Evolutionary conservation across 2,797 vertebrate species (phyloP), one percentile per base, ranked within the genome.

Genomic region (Acestrorhynchus altus): DNA sequence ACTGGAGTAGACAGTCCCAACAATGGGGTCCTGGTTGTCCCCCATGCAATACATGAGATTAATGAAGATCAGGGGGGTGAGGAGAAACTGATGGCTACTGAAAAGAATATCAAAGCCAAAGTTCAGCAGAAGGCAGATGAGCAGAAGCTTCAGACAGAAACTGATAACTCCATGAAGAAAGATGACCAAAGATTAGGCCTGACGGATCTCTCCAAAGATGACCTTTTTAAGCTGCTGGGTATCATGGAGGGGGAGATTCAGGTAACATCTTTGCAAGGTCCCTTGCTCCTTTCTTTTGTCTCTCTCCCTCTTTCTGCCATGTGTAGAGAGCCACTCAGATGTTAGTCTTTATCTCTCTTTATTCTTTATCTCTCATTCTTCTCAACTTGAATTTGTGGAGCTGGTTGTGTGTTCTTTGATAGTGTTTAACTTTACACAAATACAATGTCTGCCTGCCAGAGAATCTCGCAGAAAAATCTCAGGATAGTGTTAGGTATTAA

Each of bases 181-280:
- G 88, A 81, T 59, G 92, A 94, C 11, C 82, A 88, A 78, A 90
- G 84, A 85, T 88, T 87, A 77, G 92, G 92, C 72, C 84, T 95
- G 72, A 89, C 94, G 91, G 96, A 98, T 76, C 87, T 97, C 84
- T 94, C 96, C 56, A 98, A 94, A 91, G 94, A 95, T 70, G 96
- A 97, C 81, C 94, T 99, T 54, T 90, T 99, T 28, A 94, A 91
- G 82, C 91, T 99, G 22, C 93, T 99, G 76, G 97, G 96, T 54
- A 94, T 98, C 87, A 99, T 99, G 98, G 98, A 99, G 89, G 96
- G 96, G 84, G 98, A 99, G 78, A 86, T 99, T 72, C 97, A 99
- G 96, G 98, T 99, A 91, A 84, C 88, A 64, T 22, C 20, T 20
- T n/a, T n/a, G n/a, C n/a, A n/a, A n/a, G n/a, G n/a, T n/a, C n/a